A percentile compares a stretch with the other conserved stretches of the same genome.
These are phyloP conservation scores for Vipera ursinii DNA, from an alignment of 2,797 vertebrate species.

Conservation along the genomic window DNA sequence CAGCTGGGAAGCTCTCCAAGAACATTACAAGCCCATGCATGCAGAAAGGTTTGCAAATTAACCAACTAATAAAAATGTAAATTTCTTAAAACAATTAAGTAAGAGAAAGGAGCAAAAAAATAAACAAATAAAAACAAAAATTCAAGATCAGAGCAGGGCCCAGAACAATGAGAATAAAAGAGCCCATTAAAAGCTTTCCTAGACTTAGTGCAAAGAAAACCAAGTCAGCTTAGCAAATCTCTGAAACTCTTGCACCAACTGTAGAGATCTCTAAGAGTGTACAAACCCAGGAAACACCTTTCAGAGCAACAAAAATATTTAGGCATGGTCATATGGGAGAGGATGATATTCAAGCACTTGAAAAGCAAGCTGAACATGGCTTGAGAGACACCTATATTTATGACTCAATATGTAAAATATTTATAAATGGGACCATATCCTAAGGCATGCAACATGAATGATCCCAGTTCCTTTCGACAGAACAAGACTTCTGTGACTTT, in stretches of 20 bases:
- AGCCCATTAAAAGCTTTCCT: not conserved
- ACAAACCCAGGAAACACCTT: not conserved
- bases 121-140: not conserved
- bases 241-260: not conserved
- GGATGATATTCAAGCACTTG: not conserved
- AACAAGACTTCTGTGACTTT: not conserved
- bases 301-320: not conserved
- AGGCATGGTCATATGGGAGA: not conserved
- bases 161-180: not conserved
- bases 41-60: not conserved
- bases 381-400: not conserved
- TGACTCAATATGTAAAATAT: not conserved
- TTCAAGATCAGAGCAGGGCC: not conserved
- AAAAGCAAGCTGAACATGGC: not conserved
- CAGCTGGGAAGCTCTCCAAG: not conserved
- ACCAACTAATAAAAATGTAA: not conserved
- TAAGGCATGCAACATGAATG: not conserved
- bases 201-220: not conserved
- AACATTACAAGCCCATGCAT: not conserved
- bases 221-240: not conserved
- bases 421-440: not conserved
- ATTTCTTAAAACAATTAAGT: not conserved
- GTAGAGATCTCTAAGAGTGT: not conserved
- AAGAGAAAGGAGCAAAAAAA: not conserved
- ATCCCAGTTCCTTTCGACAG: not conserved